Evolutionary conservation across 2,113 vertebrate species (phyloP).

Genomic region (Myrmecobius fasciatus): DNA sequence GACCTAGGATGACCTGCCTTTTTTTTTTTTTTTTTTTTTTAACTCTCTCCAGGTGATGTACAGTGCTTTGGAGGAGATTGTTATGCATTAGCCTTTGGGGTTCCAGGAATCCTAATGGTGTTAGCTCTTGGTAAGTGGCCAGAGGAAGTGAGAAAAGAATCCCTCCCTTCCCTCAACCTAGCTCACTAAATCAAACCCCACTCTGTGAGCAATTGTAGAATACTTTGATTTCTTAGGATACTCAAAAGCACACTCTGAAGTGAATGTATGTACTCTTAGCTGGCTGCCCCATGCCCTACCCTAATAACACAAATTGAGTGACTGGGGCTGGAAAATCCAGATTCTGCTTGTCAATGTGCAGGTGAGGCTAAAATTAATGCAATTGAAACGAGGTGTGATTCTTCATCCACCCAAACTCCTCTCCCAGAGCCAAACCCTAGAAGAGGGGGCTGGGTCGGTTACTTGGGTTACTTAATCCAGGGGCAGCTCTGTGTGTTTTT

Average conservation of each 20-base stretch:
- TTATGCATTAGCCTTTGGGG: slow-evolving; percentile 96
- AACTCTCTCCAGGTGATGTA: slow-evolving; percentile 90
- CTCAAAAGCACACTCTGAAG: slow-evolving; percentile 24
- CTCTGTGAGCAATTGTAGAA: slow-evolving; percentile 51
- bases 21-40: slow-evolving; percentile 31
- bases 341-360: background rate
- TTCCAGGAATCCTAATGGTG: slow-evolving; percentile 94
- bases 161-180: slow-evolving; percentile 7
- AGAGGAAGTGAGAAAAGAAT: background rate
- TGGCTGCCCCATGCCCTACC: slow-evolving; percentile 31
- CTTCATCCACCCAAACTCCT: slow-evolving; percentile 7
- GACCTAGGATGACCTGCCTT: slow-evolving; percentile 24
- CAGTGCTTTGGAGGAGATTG: slow-evolving; percentile 96
- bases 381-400: slow-evolving; percentile 50
- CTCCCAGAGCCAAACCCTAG: slow-evolving; percentile 14
- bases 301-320: slow-evolving; percentile 12
- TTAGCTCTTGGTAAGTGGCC: slow-evolving; percentile 91
- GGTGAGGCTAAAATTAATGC: slow-evolving; percentile 18
- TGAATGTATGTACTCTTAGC: background rate
- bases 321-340: slow-evolving; percentile 14
- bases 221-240: slow-evolving; percentile 15
- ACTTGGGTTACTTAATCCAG: slow-evolving; percentile 41
- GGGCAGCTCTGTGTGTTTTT: slow-evolving; percentile 59
- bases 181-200: slow-evolving; percentile 39
- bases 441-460: slow-evolving; percentile 22